Conservation (phyloP, 2,888 invertebrate genomes). For the Tortricodes alternella region DNA sequence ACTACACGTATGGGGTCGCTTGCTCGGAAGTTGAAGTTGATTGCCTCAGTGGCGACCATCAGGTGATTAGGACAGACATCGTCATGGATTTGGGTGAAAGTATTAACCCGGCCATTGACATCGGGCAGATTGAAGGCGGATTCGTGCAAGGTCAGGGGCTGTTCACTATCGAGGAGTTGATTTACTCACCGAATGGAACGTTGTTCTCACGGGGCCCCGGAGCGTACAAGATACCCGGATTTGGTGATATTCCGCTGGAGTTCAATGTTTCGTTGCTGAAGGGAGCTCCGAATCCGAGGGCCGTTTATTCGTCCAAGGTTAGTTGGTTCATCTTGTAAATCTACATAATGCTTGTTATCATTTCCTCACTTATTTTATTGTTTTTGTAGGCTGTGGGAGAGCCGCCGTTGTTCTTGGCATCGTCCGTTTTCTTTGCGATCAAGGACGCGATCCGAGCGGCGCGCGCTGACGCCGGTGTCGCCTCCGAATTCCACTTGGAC, state of each 20-base stretch:
- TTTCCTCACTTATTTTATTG: not conserved
- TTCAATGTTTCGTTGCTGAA: conserved; percentile 96
- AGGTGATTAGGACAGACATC: conserved; percentile 93
- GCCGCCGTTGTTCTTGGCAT: conserved; percentile 95
- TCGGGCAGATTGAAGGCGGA: conserved; percentile 98
- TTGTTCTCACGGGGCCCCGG: conserved; percentile 95
- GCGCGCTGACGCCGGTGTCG: conserved; percentile 86
- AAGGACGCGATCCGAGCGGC: conserved; percentile 93
- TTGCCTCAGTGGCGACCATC: conserved; percentile 96
- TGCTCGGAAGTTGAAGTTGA: conserved; percentile 96
- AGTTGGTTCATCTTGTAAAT: conserved; percentile 19
- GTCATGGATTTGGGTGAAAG: conserved; percentile 98
- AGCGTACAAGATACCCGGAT: conserved; percentile 96
- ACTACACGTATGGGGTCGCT: conserved; percentile 93
- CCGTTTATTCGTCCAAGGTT: conserved; percentile 98
- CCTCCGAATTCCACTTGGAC: conserved; percentile 85
- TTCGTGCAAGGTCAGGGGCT: conserved; percentile 97
- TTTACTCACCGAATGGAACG: conserved; percentile 92
- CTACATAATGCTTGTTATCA: not conserved
- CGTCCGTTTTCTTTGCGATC: conserved; percentile 95
- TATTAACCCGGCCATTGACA: conserved; percentile 97
- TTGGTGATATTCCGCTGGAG: conserved; percentile 94
- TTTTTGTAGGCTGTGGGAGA: conserved; percentile 94
- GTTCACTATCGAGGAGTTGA: conserved; percentile 94
- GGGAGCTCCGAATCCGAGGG: conserved; percentile 94